Evolutionary conservation across 2,888 invertebrate species (phyloP).

Genomic region (Plagodis dolabraria): DNA sequence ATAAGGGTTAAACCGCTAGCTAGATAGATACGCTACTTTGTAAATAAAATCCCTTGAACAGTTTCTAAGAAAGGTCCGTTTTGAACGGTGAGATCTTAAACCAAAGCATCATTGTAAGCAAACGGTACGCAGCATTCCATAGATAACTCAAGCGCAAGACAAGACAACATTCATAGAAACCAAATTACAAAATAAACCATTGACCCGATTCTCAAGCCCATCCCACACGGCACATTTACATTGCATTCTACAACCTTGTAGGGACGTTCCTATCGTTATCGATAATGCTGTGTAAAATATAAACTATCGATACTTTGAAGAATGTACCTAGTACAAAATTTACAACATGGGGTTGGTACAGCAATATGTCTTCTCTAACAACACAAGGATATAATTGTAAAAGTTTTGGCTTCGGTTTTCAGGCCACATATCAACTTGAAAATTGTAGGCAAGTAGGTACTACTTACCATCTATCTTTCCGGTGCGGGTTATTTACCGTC

Average conservation of each 20-base stretch:
- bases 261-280: slow-evolving; percentile 4
- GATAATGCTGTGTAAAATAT: background rate
- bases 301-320: background rate
- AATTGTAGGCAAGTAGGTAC: too few species aligned
- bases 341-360: too few species aligned
- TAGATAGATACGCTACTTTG: too few species aligned
- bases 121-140: slow-evolving; percentile 12
- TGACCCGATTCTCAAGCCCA: slow-evolving; percentile 57
- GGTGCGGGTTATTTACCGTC: too few species aligned
- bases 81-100: background rate
- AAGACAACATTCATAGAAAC: slow-evolving; percentile 26
- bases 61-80: background rate
- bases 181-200: slow-evolving; percentile 36
- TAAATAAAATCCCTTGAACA: background rate
- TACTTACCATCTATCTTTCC: too few species aligned
- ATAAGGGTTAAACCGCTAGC: too few species aligned
- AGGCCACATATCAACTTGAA: too few species aligned
- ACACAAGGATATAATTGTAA: too few species aligned
- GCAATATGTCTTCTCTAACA: too few species aligned
- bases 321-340: too few species aligned
- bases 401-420: too few species aligned
- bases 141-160: slow-evolving; percentile 13
- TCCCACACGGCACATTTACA: slow-evolving; percentile 50
- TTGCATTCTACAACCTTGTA: slow-evolving; percentile 46
- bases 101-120: background rate